Evolutionary conservation across 1,140 invertebrate genomes (phyloP).

Genomic region (Drosophila dunni): DNA sequence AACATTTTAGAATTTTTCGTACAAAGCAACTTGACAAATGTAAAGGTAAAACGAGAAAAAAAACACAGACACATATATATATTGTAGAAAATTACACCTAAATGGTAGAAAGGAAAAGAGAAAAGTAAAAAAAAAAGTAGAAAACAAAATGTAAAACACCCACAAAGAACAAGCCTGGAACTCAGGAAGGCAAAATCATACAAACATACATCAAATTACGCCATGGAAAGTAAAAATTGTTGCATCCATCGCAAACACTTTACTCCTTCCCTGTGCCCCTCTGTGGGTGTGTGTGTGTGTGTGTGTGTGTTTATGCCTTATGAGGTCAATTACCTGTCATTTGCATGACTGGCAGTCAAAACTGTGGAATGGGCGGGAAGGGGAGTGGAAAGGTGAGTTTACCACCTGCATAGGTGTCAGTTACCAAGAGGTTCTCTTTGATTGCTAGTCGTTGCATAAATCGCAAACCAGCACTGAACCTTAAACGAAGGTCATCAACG

Average conservation of each 20-base stretch:
- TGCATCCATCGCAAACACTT: slow-evolving; percentile 51
- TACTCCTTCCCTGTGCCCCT: background rate
- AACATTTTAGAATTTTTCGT: slow-evolving; percentile 73
- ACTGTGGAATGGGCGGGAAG: background rate
- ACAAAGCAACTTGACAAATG: slow-evolving; percentile 75
- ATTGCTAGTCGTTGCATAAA: slow-evolving; percentile 44
- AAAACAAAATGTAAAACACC: slow-evolving; percentile 28
- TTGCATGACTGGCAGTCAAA: slow-evolving; percentile 69
- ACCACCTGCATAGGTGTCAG: slow-evolving; percentile 61
- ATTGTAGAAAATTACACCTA: slow-evolving; percentile 66
- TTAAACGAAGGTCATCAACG: slow-evolving; percentile 74
- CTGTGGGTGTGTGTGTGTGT: slow-evolving; percentile 4
- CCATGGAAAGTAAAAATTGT: slow-evolving; percentile 78
- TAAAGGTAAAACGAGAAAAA: slow-evolving; percentile 51
- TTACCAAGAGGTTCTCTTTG: slow-evolving; percentile 49
- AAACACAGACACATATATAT: slow-evolving; percentile 33
- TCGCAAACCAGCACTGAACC: slow-evolving; percentile 60
- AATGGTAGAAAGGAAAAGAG: slow-evolving; percentile 53
- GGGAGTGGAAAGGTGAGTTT: slow-evolving; percentile 21
- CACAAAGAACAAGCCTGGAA: slow-evolving; percentile 27
- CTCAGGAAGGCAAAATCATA: slow-evolving; percentile 19
- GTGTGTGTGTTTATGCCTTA: slow-evolving; percentile 45
- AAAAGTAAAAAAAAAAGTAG: slow-evolving; percentile 18
- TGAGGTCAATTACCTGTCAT: slow-evolving; percentile 82
- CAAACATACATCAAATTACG: slow-evolving; percentile 70